Conservation (phyloP, 2,888 invertebrate genomes). For the Diloba caeruleocephala region DNA sequence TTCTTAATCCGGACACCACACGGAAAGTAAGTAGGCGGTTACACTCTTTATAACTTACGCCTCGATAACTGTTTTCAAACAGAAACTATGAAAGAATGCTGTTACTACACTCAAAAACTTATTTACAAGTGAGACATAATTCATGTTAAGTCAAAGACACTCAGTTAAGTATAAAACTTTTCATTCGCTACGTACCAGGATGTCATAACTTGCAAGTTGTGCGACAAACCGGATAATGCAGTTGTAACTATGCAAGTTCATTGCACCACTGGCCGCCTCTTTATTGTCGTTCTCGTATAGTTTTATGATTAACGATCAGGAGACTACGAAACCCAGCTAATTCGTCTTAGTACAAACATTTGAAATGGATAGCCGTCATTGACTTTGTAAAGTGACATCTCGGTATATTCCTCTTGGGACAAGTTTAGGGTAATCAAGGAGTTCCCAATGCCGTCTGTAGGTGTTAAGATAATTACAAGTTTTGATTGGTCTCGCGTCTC, state of each 20-base stretch:
- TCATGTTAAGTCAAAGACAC: conserved; percentile 56
- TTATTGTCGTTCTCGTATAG: conserved; percentile 19
- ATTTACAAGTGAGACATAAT: conserved; percentile 49
- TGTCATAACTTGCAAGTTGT: conserved; percentile 49
- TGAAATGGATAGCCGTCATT: conserved; percentile 47
- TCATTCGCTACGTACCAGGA: conserved; percentile 38
- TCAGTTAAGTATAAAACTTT: conserved; percentile 53
- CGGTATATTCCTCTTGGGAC: conserved; percentile 36
- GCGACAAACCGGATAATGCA: conserved; percentile 39
- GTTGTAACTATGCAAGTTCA: conserved; percentile 27
- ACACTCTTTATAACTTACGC: too few species aligned
- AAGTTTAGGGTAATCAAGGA: conserved; percentile 46
- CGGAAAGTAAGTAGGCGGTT: too few species aligned
- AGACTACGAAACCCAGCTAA: conserved; percentile 21
- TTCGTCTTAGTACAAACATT: conserved; percentile 32
- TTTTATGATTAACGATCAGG: conserved; percentile 31
- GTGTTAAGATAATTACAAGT: conserved; percentile 47
- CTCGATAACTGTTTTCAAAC: conserved; percentile 36
- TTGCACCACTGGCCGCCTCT: conserved; percentile 19
- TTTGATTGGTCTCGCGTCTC: conserved; percentile 44
- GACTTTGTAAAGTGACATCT: conserved; percentile 46
- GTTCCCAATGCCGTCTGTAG: conserved; percentile 34
- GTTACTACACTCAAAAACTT: conserved; percentile 35
- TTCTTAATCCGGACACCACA: too few species aligned
- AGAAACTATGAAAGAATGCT: conserved; percentile 40